Percentiles rank a stretch among this genome's conserved stretches.
phyloP scores from a whole-genome alignment of 2,797 vertebrate genomes.

The Argyrosomus regius region DNA sequence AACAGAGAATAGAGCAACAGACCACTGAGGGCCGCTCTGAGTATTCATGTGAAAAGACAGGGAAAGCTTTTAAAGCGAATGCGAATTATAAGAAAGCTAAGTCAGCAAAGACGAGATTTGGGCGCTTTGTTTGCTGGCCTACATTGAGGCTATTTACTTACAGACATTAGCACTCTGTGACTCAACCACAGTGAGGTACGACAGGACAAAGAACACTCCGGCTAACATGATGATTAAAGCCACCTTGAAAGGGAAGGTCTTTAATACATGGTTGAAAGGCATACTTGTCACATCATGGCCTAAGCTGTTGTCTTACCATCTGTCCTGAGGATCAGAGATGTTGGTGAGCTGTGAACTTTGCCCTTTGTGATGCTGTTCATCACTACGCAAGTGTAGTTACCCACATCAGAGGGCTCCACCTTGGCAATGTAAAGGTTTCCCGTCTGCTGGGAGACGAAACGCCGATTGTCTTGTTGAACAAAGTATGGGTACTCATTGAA shows the following conservation, averaged over 20 bases:
- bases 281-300: constrained; percentile 36
- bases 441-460: constrained; percentile 96
- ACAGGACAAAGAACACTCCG: constrained; percentile 54
- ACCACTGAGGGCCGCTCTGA: constrained; percentile 48
- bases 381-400: constrained; percentile 95
- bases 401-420: constrained; percentile 94
- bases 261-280: constrained; percentile 40
- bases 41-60: constrained; percentile 69
- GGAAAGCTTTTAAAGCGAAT: constrained; percentile 76
- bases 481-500: constrained; percentile 96
- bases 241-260: constrained; percentile 46
- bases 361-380: constrained; percentile 88
- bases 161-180: constrained; percentile 65
- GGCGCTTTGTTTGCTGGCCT: constrained; percentile 78
- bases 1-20: constrained; percentile 70
- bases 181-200: constrained; percentile 57
- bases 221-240: constrained; percentile 56
- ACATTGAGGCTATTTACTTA: constrained; percentile 73
- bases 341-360: constrained; percentile 92
- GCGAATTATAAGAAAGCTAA: constrained; percentile 68
- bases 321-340: constrained; percentile 92
- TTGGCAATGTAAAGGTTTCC: constrained; percentile 97
- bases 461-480: constrained; percentile 94
- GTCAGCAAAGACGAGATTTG: constrained; percentile 78
- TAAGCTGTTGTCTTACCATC: constrained; percentile 86